A percentile compares a stretch with the other conserved stretches of the same genome.
These are phyloP conservation scores for Aythya baeri DNA, from an alignment of 2,113 vertebrate genomes.

Conservation along the genomic window DNA sequence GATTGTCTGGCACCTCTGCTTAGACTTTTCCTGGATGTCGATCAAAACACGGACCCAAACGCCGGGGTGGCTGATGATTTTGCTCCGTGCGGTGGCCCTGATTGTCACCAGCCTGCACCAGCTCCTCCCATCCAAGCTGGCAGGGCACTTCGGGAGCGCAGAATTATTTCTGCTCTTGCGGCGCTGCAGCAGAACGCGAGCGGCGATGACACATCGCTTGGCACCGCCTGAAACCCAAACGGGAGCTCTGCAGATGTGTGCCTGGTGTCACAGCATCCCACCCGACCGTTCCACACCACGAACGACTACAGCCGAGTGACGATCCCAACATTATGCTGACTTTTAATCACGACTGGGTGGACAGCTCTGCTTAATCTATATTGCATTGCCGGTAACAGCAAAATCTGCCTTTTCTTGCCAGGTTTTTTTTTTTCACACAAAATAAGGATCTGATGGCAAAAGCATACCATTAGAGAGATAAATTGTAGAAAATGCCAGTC, in stretches of 20 bases:
- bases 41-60: neutral
- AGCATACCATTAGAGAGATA: conserved; percentile 25
- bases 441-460: neutral
- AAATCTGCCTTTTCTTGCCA: neutral
- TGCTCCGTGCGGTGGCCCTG: neutral
- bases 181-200: neutral
- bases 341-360: neutral
- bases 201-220: neutral
- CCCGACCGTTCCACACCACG: neutral
- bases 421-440: neutral
- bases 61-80: rapidly evolving
- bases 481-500: conserved; percentile 13
- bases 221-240: neutral
- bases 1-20: neutral
- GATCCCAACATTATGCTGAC: neutral
- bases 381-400: neutral
- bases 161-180: neutral
- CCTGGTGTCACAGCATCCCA: neutral
- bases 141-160: neutral
- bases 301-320: neutral
- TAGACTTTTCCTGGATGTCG: neutral
- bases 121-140: neutral
- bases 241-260: conserved; percentile 33
- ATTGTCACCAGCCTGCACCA: neutral
- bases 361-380: neutral